A percentile compares a stretch with the other conserved stretches of the same genome.
phyloP scores from a whole-genome alignment of 2,113 vertebrate genomes.

The Gobio gobio region DNA sequence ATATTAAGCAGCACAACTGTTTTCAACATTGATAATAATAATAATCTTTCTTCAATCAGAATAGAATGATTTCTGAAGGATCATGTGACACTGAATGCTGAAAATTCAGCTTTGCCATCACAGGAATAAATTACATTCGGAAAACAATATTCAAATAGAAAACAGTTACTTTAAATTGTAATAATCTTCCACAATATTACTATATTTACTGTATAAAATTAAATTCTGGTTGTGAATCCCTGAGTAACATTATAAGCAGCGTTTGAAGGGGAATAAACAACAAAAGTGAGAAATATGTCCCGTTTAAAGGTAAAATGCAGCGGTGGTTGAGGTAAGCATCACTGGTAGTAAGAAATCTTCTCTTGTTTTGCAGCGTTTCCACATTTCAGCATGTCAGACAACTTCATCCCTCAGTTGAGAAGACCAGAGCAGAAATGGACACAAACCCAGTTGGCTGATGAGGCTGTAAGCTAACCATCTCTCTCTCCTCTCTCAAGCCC shows the following conservation, averaged over 20 bases:
- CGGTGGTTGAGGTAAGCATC: neutral
- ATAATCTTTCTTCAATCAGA: neutral
- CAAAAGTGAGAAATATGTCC: neutral
- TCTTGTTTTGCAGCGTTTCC: conserved; percentile 22
- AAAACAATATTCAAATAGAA: no score
- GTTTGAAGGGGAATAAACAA: neutral
- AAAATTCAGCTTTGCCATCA: no score
- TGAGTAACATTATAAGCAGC: neutral
- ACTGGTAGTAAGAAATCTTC: conserved; percentile 2
- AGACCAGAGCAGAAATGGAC: conserved; percentile 69
- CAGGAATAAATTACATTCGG: no score
- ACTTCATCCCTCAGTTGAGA: conserved; percentile 63
- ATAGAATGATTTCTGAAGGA: neutral
- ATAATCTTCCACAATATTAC: no score
- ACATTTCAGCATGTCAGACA: conserved; percentile 53
- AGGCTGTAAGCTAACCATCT: conserved; percentile 81
- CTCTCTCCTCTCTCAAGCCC: conserved; percentile 68
- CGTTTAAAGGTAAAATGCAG: neutral
- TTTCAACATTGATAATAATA: neutral
- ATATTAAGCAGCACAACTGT: neutral
- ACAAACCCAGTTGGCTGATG: conserved; percentile 83
- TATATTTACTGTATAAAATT: no score
- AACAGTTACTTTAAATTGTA: no score
- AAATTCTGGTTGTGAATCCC: neutral
- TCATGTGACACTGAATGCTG: neutral